Evolutionary conservation across 2,888 invertebrate genomes (phyloP).

Genomic region (Gisinianus flammeolus): DNA sequence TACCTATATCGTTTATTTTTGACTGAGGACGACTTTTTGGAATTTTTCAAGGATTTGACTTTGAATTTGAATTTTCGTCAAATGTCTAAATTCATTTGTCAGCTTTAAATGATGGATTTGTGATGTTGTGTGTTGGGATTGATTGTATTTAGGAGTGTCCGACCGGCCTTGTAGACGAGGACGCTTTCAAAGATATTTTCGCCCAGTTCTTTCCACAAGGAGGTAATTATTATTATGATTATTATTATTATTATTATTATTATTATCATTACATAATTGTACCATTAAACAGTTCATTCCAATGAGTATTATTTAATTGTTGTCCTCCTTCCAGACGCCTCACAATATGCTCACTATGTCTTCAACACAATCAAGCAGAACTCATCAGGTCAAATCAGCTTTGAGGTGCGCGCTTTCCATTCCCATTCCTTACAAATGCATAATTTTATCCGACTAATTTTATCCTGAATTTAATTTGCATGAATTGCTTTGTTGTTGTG

Average conservation of each 20-base stretch:
- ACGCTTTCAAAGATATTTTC: slow-evolving; percentile 85
- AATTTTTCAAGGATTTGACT: too few relatives aligned
- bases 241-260: background rate
- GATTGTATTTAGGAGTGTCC: slow-evolving; percentile 86
- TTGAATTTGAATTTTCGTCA: too few relatives aligned
- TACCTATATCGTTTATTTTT: too few relatives aligned
- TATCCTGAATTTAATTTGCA: too few relatives aligned
- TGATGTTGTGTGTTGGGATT: too few relatives aligned
- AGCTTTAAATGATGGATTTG: too few relatives aligned
- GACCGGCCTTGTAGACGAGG: slow-evolving; percentile 84
- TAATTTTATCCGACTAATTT: too few relatives aligned
- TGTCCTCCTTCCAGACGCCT: slow-evolving; percentile 74
- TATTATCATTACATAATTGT: background rate
- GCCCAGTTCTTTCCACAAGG: slow-evolving; percentile 89
- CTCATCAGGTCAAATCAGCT: slow-evolving; percentile 81
- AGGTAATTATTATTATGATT: slow-evolving; percentile 75
- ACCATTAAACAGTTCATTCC: too few relatives aligned
- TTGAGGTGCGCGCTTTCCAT: slow-evolving; percentile 72
- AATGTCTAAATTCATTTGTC: too few relatives aligned
- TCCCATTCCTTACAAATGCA: background rate
- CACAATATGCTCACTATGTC: slow-evolving; percentile 88
- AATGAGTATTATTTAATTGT: too few relatives aligned
- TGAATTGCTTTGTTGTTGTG: slow-evolving; percentile 15
- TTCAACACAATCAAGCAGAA: slow-evolving; percentile 90
- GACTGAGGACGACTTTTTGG: too few relatives aligned